Percentiles rank a stretch among this genome's conserved stretches.
phyloP scores from a whole-genome alignment of 2,113 vertebrate species.

The Thalassarche chlororhynchos region DNA sequence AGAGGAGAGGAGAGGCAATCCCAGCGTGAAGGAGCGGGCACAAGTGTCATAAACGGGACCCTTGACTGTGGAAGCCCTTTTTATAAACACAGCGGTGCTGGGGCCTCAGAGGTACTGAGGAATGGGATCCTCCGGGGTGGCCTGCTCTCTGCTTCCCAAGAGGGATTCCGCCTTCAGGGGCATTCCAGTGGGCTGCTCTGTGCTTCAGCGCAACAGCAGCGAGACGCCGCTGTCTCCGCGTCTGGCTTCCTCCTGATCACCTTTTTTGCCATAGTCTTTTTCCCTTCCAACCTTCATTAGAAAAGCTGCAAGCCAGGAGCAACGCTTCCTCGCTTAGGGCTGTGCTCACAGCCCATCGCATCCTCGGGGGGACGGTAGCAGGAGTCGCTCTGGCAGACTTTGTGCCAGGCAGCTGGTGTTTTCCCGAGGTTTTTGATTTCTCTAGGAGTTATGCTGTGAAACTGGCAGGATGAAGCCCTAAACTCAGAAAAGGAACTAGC shows the following conservation, averaged over 20 bases:
- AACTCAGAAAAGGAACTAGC: neutral
- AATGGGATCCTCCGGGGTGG: neutral
- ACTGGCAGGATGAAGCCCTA: neutral
- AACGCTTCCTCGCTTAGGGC: neutral
- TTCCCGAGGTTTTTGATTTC: neutral
- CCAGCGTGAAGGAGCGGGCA: no score
- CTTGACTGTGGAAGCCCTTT: neutral
- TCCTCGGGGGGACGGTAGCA: no score
- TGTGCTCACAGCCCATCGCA: neutral
- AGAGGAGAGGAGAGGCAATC: neutral
- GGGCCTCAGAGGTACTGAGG: neutral
- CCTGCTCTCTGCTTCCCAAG: neutral
- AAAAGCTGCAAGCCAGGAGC: rapidly evolving
- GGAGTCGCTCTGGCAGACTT: neutral
- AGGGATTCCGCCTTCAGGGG: neutral
- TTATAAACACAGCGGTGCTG: neutral
- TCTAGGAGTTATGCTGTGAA: neutral
- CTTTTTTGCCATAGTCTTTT: neutral
- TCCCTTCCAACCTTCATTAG: neutral
- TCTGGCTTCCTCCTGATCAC: neutral
- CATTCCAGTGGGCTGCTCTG: neutral
- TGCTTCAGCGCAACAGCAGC: neutral
- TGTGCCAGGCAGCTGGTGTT: neutral
- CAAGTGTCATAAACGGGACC: neutral
- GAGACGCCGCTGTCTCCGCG: neutral